Conservation (phyloP, 1,140 invertebrate genomes). For the Nomia melanderi region DNA sequence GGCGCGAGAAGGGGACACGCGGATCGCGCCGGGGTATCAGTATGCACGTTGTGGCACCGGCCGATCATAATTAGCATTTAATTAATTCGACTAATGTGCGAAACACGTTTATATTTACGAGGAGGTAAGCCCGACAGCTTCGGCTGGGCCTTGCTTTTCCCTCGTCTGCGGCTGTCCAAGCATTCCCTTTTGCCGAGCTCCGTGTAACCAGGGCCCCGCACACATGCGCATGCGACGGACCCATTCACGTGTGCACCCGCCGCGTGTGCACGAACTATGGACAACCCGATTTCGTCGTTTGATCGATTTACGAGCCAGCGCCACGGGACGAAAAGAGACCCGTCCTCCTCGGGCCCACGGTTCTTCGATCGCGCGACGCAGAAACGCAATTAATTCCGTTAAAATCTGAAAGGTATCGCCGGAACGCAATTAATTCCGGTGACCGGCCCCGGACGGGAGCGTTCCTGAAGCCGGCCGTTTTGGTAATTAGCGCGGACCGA, state of each 20-base stretch:
- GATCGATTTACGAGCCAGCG: constrained; percentile 70
- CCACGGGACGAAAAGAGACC: constrained; percentile 53
- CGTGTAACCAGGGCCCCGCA: neutral
- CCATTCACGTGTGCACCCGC: constrained; percentile 10
- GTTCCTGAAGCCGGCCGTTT: constrained; percentile 57
- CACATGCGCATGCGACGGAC: neutral
- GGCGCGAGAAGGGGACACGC: constrained; percentile 21
- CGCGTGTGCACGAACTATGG: constrained; percentile 55
- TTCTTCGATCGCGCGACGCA: constrained; percentile 42
- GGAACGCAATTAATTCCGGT: constrained; percentile 60
- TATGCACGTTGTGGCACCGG: constrained; percentile 60
- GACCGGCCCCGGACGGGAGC: constrained; percentile 50
- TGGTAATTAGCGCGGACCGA: constrained; percentile 56
- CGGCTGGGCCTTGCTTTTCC: constrained; percentile 36
- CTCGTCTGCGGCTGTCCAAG: constrained; percentile 1
- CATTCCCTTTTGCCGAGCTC: constrained; percentile 20
- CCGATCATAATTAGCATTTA: constrained; percentile 75
- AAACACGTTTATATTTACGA: constrained; percentile 71
- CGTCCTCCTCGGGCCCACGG: constrained; percentile 5
- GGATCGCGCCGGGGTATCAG: constrained; percentile 57
- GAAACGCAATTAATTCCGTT: constrained; percentile 63
- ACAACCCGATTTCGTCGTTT: constrained; percentile 64
- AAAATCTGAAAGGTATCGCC: constrained; percentile 56
- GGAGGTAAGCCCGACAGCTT: constrained; percentile 43
- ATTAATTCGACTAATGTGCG: constrained; percentile 74